Evolutionary conservation across 2,113 vertebrate species (phyloP).

Genomic region (pig (Sus scrofa)): T2T-Sscrofa CM000812.6:180250501-180251000

Average conservation of each 20-base stretch:
- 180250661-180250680: not conserved
- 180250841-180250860: not conserved
- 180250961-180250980: not conserved
- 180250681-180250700: not conserved
- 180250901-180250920: not conserved
- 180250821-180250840: not conserved
- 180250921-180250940: not conserved
- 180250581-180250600: not conserved
- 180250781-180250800: not conserved
- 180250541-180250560: not conserved
- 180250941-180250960: not conserved
- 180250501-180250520: not conserved
- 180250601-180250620: constrained; percentile 44
- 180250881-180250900: not conserved
- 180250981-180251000: not conserved
- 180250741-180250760: not conserved
- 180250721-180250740: not conserved
- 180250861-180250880: not conserved
- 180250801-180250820: not conserved
- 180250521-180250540: not conserved
- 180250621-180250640: constrained; percentile 50
- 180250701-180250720: not conserved
- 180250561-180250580: not conserved
- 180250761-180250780: not conserved
- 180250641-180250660: not conserved